Percentiles rank a stretch among this genome's conserved stretches.
These are phyloP conservation scores for Parnassius apollo DNA, from an alignment of 2,888 invertebrate species.

Conservation along the genomic window DNA sequence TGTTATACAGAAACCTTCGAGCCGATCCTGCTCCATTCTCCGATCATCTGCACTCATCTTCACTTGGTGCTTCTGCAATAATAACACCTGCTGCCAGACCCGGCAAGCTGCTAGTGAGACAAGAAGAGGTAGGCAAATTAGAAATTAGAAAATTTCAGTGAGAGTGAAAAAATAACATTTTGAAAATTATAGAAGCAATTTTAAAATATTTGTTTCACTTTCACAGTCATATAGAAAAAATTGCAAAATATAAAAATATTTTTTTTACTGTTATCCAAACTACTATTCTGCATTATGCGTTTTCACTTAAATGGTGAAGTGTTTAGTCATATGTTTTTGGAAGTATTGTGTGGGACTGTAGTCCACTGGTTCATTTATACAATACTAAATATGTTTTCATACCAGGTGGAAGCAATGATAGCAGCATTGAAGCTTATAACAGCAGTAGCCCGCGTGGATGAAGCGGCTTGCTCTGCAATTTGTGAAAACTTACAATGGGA, in stretches of 20 bases:
- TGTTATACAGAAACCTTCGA: slow-evolving; percentile 82
- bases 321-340: too few species aligned
- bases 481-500: slow-evolving; percentile 95
- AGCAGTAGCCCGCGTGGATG: slow-evolving; percentile 89
- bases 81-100: slow-evolving; percentile 58
- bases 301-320: too few species aligned
- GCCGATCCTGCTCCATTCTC: slow-evolving; percentile 83
- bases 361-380: too few species aligned
- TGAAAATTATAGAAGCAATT: too few species aligned
- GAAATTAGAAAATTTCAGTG: too few species aligned
- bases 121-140: slow-evolving; percentile 55
- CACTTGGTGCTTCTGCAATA: slow-evolving; percentile 71
- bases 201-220: too few species aligned
- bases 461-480: slow-evolving; percentile 88
- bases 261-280: too few species aligned
- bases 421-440: slow-evolving; percentile 90
- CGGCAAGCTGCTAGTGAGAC: slow-evolving; percentile 63
- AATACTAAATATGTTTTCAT: background rate
- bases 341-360: too few species aligned
- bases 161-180: too few species aligned
- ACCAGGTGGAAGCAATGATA: slow-evolving; percentile 88
- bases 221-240: too few species aligned
- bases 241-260: too few species aligned
- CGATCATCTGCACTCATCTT: slow-evolving; percentile 73
- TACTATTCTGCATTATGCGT: too few species aligned